Evolutionary conservation across 23 tunicate species (phyloP).

Genomic region (Oikopleura dioica): DNA sequence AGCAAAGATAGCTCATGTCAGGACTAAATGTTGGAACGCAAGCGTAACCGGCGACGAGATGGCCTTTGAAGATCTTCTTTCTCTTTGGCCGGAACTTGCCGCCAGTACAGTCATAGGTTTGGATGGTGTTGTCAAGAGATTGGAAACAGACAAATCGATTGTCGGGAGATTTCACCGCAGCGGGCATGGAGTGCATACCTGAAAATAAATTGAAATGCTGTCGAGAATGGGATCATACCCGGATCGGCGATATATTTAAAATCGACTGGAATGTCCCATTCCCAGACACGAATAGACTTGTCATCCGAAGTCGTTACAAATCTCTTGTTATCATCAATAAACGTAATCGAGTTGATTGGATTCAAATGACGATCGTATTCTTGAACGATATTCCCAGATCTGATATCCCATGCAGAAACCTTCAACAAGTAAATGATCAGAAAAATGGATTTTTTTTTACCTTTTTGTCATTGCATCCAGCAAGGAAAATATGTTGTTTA

Average conservation of each 20-base stretch:
- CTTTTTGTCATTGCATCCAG: conserved; percentile 83
- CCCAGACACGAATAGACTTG: conserved; percentile 83
- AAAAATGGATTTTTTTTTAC: too few relatives aligned
- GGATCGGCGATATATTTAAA: conserved; percentile 98
- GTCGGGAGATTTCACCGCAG: conserved; percentile 59
- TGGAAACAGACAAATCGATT: conserved; percentile 78
- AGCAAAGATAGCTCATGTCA: conserved; percentile 67
- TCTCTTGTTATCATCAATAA: conserved; percentile 80
- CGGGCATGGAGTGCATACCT: conserved; percentile 90
- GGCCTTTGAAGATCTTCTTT: conserved; percentile 84
- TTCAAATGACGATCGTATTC: conserved; percentile 95
- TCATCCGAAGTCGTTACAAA: conserved; percentile 93
- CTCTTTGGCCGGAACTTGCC: conserved; percentile 44
- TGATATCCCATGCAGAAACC: conserved; percentile 40
- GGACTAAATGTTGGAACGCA: conserved; percentile 76
- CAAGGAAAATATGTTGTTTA: conserved; percentile 70
- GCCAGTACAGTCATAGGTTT: conserved; percentile 61
- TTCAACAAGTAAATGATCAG: neutral
- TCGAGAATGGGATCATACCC: neutral
- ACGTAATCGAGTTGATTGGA: conserved; percentile 86
- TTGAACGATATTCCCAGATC: conserved; percentile 49
- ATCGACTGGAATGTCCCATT: conserved; percentile 99
- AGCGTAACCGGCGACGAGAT: conserved; percentile 93
- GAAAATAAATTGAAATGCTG: too few relatives aligned
- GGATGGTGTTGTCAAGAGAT: conserved; percentile 64